Conservation (phyloP, 1,140 invertebrate species). For the Drosophila suzukii region DNA sequence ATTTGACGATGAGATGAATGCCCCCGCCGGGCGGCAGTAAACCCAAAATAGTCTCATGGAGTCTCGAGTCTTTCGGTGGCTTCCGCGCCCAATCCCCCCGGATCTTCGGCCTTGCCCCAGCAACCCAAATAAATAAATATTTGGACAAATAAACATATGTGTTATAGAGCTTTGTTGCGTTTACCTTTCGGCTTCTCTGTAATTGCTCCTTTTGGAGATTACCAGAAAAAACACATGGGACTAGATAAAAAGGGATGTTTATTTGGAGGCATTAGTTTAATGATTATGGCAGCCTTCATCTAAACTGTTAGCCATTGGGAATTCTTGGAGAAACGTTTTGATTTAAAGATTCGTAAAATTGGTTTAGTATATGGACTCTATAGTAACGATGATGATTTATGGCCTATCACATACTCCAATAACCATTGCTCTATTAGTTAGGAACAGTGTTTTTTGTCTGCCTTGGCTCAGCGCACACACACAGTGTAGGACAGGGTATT, state of each 20-base stretch:
- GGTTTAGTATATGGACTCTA: neutral
- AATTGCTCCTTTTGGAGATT: slow-evolving; percentile 32
- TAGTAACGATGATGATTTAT: no score
- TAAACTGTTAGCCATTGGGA: neutral
- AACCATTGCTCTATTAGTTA: no score
- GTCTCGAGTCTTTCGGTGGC: slow-evolving; percentile 30
- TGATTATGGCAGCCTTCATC: neutral
- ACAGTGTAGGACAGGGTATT: slow-evolving; percentile 1
- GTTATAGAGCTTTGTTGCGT: slow-evolving; percentile 10
- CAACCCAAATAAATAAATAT: slow-evolving; percentile 74
- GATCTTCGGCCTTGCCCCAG: slow-evolving; percentile 53
- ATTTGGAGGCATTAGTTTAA: slow-evolving; percentile 8
- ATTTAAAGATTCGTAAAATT: neutral
- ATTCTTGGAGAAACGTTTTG: neutral
- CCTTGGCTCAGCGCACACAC: no score
- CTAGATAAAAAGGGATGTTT: slow-evolving; percentile 11
- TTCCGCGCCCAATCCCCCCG: slow-evolving; percentile 2
- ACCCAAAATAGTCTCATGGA: slow-evolving; percentile 43
- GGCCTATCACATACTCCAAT: no score
- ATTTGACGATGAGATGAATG: slow-evolving; percentile 44
- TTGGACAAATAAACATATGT: slow-evolving; percentile 62
- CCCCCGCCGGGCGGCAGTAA: slow-evolving; percentile 27
- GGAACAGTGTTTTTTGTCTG: no score
- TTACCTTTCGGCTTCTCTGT: slow-evolving; percentile 28
- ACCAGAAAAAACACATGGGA: slow-evolving; percentile 1